A percentile compares a stretch with the other conserved stretches of the same genome.
phyloP scores from a whole-genome alignment of 2,113 vertebrate genomes.

The Jaculus jaculus region DNA sequence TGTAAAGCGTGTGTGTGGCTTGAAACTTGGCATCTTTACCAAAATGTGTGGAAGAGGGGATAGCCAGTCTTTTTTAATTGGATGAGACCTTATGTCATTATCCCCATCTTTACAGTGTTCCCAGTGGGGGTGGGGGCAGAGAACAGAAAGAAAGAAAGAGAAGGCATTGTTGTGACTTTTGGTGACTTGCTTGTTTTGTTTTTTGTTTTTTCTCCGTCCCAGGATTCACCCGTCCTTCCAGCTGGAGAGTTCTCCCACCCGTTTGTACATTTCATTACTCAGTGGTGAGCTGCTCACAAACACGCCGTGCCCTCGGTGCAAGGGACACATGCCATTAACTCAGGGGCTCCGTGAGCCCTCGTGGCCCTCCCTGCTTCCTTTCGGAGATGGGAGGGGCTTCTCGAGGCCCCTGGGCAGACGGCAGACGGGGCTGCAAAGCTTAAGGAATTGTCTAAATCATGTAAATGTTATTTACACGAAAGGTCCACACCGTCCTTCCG shows the following conservation, averaged over 20 bases:
- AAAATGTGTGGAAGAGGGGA: slow-evolving; percentile 63
- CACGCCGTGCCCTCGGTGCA: slow-evolving; percentile 84
- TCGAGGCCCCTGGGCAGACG: slow-evolving; percentile 86
- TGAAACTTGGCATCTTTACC: slow-evolving; percentile 82
- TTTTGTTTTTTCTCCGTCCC: slow-evolving; percentile 68
- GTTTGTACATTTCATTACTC: slow-evolving; percentile 99
- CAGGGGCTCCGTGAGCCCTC: slow-evolving; percentile 79
- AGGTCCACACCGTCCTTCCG: slow-evolving; percentile 79
- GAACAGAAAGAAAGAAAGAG: background rate
- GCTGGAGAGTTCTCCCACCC: slow-evolving; percentile 96
- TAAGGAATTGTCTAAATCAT: slow-evolving; percentile 90
- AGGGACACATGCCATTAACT: slow-evolving; percentile 87
- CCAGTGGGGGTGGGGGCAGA: background rate
- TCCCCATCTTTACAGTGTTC: background rate
- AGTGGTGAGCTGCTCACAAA: slow-evolving; percentile 93
- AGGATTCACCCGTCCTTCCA: slow-evolving; percentile 98
- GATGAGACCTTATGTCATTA: slow-evolving; percentile 39
- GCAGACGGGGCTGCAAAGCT: slow-evolving; percentile 85
- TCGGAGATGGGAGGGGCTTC: slow-evolving; percentile 80
- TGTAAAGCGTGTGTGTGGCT: slow-evolving; percentile 81
- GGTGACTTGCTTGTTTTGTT: slow-evolving; percentile 67
- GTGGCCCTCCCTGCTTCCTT: slow-evolving; percentile 83
- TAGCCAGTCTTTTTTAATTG: slow-evolving; percentile 65
- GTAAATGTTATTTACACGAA: slow-evolving; percentile 93
- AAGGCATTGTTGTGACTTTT: slow-evolving; percentile 62